Percentiles rank a stretch among this genome's conserved stretches.
Evolutionary conservation across 2,113 vertebrate species (phyloP).

Genomic region (Sinocyclocheilus anophthalmus): DNA sequence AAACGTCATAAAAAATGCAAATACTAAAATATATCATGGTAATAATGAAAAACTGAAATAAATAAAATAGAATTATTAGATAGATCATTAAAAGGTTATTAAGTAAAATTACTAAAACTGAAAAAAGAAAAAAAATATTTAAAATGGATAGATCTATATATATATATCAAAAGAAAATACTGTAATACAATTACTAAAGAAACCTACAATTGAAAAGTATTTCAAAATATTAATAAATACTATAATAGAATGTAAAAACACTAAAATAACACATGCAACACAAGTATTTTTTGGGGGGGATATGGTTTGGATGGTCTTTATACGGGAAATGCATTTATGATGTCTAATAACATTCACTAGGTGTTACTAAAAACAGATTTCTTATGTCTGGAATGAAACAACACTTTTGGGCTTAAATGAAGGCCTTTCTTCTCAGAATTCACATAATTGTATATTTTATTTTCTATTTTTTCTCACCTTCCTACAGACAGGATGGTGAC

Average conservation of each 20-base stretch:
- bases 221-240: neutral
- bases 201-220: neutral
- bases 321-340: too few relatives aligned
- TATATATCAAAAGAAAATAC: too few relatives aligned
- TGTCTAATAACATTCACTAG: neutral
- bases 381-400: neutral
- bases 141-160: too few relatives aligned
- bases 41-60: too few relatives aligned
- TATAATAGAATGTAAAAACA: neutral
- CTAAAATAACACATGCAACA: neutral
- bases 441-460: neutral
- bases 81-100: too few relatives aligned
- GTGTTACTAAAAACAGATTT: neutral
- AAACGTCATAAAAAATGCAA: too few relatives aligned
- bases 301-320: too few relatives aligned
- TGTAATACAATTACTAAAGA: too few relatives aligned
- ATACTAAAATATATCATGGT: too few relatives aligned
- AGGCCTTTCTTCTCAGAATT: neutral
- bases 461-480: constrained; percentile 74
- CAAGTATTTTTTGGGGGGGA: neutral
- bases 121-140: too few relatives aligned
- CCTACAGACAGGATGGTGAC: constrained; percentile 88
- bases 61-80: too few relatives aligned
- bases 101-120: too few relatives aligned
- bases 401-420: neutral